Evolutionary conservation across 2,113 vertebrate genomes (phyloP).

Genomic region (Scomber scombrus): DNA sequence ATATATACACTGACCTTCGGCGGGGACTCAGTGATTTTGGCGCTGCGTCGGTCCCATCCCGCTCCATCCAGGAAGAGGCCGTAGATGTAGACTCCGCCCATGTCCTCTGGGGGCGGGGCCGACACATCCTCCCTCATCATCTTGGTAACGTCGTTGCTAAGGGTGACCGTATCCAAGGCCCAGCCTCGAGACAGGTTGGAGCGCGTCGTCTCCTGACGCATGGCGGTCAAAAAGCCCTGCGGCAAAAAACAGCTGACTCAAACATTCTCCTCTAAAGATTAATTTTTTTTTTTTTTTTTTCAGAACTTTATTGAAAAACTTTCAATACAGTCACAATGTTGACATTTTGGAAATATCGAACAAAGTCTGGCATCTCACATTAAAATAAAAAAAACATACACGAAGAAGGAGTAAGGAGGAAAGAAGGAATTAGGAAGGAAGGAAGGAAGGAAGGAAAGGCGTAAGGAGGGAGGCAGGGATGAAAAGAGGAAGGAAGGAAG

Average conservation of each 20-base stretch:
- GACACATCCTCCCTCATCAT: constrained; percentile 89
- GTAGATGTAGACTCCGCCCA: constrained; percentile 88
- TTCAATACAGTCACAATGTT: too few species aligned
- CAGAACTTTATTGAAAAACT: too few species aligned
- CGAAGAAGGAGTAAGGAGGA: too few species aligned
- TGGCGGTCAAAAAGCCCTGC: constrained; percentile 89
- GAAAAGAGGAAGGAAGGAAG: too few species aligned
- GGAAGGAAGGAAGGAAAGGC: too few species aligned
- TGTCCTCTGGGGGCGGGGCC: constrained; percentile 83
- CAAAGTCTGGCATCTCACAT: too few species aligned
- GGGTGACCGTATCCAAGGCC: constrained; percentile 87
- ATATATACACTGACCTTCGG: constrained; percentile 81
- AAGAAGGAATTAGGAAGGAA: too few species aligned
- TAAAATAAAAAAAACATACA: too few species aligned
- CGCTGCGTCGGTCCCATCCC: constrained; percentile 86
- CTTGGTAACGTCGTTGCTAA: constrained; percentile 87
- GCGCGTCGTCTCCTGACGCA: constrained; percentile 89
- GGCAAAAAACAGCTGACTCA: neutral
- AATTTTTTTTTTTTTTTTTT: too few species aligned
- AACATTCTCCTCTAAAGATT: neutral
- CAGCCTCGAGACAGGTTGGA: constrained; percentile 86
- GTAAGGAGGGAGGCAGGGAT: too few species aligned
- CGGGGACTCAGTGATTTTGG: constrained; percentile 81
- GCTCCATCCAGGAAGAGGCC: constrained; percentile 89
- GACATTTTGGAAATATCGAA: too few species aligned